phyloP scores from a whole-genome alignment of 2,113 vertebrate species.

The Austrofundulus limnaeus region DNA sequence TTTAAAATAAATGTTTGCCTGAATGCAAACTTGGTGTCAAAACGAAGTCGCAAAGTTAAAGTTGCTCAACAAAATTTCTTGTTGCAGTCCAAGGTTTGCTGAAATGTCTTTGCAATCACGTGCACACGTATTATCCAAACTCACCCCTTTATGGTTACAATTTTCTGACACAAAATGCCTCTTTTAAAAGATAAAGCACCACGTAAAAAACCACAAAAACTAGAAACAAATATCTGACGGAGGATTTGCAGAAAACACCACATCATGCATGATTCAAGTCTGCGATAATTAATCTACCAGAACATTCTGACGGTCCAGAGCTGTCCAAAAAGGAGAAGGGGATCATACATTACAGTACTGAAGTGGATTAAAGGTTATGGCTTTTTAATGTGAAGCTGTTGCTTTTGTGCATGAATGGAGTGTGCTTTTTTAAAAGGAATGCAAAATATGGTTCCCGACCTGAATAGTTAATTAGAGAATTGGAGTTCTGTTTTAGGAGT shows the following conservation, averaged over 20 bases:
- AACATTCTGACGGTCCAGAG: too few species aligned
- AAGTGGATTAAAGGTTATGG: too few species aligned
- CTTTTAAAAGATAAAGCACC: too few species aligned
- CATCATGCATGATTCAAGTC: neutral
- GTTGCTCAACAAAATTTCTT: too few species aligned
- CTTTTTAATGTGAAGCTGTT: too few species aligned
- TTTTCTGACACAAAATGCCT: too few species aligned
- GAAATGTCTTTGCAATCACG: neutral
- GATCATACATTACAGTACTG: neutral
- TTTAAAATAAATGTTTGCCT: neutral
- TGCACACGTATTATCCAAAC: neutral
- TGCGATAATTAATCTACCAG: neutral
- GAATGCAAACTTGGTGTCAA: conserved; percentile 3
- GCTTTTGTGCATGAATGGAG: too few species aligned
- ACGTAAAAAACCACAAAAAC: too few species aligned
- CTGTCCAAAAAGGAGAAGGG: neutral
- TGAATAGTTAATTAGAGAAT: neutral
- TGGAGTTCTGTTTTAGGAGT: neutral
- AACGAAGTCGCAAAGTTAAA: neutral
- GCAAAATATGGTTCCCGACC: neutral
- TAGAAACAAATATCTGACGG: too few species aligned
- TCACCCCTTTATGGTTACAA: too few species aligned
- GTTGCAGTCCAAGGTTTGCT: too few species aligned
- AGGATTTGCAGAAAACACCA: neutral
- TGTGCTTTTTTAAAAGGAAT: too few species aligned